Conservation (phyloP, 2,797 vertebrate species). For the Syngnathus rostellatus region DNA sequence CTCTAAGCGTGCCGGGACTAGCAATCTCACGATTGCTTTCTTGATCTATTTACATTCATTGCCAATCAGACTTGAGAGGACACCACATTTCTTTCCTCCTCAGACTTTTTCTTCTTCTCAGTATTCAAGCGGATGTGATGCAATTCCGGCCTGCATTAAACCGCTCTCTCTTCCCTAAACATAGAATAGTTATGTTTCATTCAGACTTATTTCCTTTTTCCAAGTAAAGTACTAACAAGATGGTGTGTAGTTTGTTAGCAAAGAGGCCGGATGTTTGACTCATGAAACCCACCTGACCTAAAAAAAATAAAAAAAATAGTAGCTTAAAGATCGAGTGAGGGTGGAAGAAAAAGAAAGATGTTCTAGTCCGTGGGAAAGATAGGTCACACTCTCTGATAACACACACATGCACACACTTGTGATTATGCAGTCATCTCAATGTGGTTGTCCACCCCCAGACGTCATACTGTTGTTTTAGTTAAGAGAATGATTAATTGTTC, state of each 20-base stretch:
- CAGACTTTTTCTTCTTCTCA: background rate
- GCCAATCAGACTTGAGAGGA: constrained; percentile 10
- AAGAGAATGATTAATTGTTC: background rate
- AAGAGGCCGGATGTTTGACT: constrained; percentile 9
- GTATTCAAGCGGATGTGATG: constrained; percentile 14
- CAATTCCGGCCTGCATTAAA: background rate
- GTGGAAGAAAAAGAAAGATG: constrained; percentile 8
- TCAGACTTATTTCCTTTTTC: background rate
- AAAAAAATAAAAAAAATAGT: constrained; percentile 10
- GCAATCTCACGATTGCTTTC: constrained; percentile 25
- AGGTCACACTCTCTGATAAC: constrained; percentile 60
- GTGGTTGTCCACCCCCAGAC: background rate
- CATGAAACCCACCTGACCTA: constrained; percentile 14
- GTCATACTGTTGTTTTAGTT: too few species aligned
- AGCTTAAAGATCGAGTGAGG: background rate
- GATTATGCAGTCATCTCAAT: constrained; percentile 32
- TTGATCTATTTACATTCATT: background rate
- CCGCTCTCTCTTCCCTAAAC: constrained; percentile 11
- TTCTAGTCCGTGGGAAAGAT: constrained; percentile 39
- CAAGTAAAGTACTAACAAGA: background rate
- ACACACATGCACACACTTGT: constrained; percentile 18
- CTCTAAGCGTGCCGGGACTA: constrained; percentile 58
- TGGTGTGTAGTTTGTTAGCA: background rate
- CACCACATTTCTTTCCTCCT: background rate
- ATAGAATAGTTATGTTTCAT: background rate